phyloP scores from a whole-genome alignment of 2,797 vertebrate genomes.

The Onychomys arenicola region DNA sequence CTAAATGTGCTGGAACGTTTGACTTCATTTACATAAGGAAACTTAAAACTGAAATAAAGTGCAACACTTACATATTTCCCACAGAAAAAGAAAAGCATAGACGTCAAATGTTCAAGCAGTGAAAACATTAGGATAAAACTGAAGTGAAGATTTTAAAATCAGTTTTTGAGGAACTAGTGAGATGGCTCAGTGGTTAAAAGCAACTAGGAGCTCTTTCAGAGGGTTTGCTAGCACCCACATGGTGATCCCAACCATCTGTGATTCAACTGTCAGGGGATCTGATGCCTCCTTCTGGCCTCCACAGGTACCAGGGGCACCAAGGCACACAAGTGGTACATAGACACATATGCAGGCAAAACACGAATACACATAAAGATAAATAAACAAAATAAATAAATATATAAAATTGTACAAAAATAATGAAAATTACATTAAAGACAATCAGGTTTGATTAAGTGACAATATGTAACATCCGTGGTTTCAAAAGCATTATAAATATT shows the following conservation, averaged over 20 bases:
- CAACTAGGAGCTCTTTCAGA: background rate
- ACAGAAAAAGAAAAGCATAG: background rate
- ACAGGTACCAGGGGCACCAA: background rate
- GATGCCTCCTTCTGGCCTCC: background rate
- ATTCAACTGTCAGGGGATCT: background rate
- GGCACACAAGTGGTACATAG: background rate
- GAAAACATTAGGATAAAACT: background rate
- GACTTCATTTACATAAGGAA: background rate
- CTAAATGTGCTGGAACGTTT: conserved; percentile 1
- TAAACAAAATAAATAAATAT: background rate
- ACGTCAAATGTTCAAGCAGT: background rate
- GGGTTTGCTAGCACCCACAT: background rate
- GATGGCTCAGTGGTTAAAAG: background rate
- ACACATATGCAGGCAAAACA: background rate
- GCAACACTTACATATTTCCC: background rate
- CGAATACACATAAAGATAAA: background rate
- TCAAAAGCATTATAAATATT: conserved; percentile 31
- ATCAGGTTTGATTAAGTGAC: conserved; percentile 13
- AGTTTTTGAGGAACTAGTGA: background rate
- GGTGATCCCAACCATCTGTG: background rate
- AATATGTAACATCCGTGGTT: background rate
- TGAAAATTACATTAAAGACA: background rate
- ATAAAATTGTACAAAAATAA: background rate
- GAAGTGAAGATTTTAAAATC: background rate
- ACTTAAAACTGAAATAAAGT: background rate